phyloP scores from a whole-genome alignment of 2,888 invertebrate species.

The Strigamia maritima region DNA sequence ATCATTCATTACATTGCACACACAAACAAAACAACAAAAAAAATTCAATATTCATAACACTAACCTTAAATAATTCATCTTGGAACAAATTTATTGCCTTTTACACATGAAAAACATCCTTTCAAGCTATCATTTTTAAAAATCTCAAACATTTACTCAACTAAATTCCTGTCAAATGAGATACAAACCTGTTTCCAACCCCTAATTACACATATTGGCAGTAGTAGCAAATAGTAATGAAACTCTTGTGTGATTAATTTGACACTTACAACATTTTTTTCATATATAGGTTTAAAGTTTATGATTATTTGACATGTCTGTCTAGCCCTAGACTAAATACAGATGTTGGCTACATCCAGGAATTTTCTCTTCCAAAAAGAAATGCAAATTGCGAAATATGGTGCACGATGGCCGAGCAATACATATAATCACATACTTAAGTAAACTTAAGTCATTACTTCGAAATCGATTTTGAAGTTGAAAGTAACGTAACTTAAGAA shows the following conservation, averaged over 20 bases:
- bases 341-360: not conserved
- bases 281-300: not conserved
- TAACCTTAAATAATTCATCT: not conserved
- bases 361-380: too few species aligned
- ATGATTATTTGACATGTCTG: not conserved
- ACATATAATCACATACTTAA: too few species aligned
- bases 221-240: not conserved
- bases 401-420: too few species aligned
- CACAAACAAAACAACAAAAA: not conserved
- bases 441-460: too few species aligned
- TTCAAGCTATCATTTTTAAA: too few species aligned
- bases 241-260: not conserved
- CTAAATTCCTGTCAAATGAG: not conserved
- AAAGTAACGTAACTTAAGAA: too few species aligned
- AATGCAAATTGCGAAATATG: too few species aligned
- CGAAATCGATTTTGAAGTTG: too few species aligned
- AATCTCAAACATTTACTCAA: too few species aligned
- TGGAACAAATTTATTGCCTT: not conserved
- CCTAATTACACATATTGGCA: not conserved
- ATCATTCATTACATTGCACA: not conserved
- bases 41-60: not conserved
- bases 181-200: not conserved
- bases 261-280: not conserved
- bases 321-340: not conserved
- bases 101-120: not conserved